Conservation (phyloP, 2,113 vertebrate genomes). For the Anarhynchus alexandrinus region DNA sequence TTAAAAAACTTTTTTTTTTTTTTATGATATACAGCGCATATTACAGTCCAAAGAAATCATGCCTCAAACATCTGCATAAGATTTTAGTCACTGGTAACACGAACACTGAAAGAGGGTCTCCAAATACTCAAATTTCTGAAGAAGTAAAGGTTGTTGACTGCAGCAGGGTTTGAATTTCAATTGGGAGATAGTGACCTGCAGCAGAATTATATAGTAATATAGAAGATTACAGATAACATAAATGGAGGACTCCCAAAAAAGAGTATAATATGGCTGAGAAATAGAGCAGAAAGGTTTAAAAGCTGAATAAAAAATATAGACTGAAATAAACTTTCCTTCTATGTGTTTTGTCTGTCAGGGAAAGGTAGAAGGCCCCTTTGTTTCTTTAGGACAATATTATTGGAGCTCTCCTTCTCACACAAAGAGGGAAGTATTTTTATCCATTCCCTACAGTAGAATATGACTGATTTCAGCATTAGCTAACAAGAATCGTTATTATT, state of each 20-base stretch:
- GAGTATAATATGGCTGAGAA: neutral
- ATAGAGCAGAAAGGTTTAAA: neutral
- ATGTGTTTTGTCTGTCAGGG: neutral
- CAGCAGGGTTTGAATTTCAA: neutral
- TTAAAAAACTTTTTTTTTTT: neutral
- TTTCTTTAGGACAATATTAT: neutral
- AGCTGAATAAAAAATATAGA: neutral
- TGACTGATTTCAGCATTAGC: neutral
- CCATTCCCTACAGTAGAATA: neutral
- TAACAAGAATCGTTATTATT: neutral
- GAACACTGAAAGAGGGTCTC: neutral
- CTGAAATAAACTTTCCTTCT: neutral
- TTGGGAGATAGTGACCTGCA: neutral
- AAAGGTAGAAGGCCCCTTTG: neutral
- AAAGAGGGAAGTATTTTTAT: neutral
- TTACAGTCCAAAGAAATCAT: neutral
- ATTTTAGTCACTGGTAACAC: neutral
- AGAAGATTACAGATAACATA: neutral
- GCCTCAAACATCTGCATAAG: neutral
- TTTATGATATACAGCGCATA: accelerated
- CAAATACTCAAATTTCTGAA: neutral
- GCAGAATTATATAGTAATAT: neutral
- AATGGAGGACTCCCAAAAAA: neutral
- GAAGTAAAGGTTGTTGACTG: neutral
- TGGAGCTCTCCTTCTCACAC: neutral